Base-by-base conservation (phyloP, 1,140 invertebrate species). In the Panagrolaimus sp. region DNA sequence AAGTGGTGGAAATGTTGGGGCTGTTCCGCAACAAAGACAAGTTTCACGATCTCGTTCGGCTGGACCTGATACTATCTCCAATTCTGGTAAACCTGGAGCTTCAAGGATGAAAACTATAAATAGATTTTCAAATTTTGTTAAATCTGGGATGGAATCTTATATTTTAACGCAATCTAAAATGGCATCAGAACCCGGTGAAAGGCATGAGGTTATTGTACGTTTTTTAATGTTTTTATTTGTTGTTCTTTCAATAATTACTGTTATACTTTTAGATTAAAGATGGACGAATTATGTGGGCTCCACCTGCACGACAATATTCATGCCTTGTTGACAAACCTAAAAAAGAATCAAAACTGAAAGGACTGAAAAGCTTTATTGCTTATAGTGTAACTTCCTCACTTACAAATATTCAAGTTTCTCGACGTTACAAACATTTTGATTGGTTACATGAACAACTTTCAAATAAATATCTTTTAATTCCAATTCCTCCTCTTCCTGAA, bases 381-480 rank as follows among this genome's bases (percentile, higher is more conserved):
- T 98, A 98, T 86, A 91, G 93, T 80, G 83, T 98, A 63, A 96
- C 92, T 70, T 93, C 93, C 20, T 93, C 92, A 92, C 84, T 85
- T 67, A 94, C 91, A 83, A 92, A 92, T 83, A 91, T 94, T 79
- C 91, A 93, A 88, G 94, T 97, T 11, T 93, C 92, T 66, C 87
- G 95, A 77, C 88, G 95, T 77, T 98, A 97, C 84, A 98, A 98
- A 85, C 95, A 98, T 84, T 98, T 98, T 86, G 94, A 98, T 86
- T 98, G 95, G 95, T 83, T 98, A 61, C 92, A 96, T 84, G 91
- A 93, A 79, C 87, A 92, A 73, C 86, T 98, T 68, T 89, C 89
- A 76, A 92, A 92, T 74, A 98, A 98, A 84, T 98, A 93, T 84
- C 89, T 91, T 72, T 87, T 93, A 31, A 91, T 97, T 78, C 91